Conservation (phyloP, 2,797 vertebrate species). For the Platyrinchus mystaceus region DNA sequence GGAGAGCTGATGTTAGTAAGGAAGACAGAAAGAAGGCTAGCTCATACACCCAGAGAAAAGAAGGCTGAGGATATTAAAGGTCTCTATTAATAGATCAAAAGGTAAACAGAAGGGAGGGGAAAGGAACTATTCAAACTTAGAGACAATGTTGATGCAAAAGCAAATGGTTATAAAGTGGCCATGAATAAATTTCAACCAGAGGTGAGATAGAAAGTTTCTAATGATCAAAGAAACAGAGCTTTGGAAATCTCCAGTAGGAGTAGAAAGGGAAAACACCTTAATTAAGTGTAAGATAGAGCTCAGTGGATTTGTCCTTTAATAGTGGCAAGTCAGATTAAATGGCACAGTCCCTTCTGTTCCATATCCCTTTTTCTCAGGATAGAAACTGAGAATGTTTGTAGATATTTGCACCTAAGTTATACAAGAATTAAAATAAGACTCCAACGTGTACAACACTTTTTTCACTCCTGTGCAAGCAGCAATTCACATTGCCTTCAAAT, state of each 20-base stretch:
- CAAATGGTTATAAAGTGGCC: not conserved
- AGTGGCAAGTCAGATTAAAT: not conserved
- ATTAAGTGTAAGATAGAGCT: not conserved
- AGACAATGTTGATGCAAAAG: not conserved
- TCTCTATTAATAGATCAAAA: not conserved
- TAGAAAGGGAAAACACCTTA: not conserved
- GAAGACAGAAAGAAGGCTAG: not conserved
- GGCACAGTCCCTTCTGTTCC: not conserved
- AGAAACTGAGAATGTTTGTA: not conserved
- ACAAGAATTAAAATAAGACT: not conserved
- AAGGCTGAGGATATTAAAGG: not conserved
- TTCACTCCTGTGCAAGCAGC: not conserved
- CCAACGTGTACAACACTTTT: not conserved
- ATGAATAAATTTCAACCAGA: not conserved
- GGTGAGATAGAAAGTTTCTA: not conserved
- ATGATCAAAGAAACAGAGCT: not conserved
- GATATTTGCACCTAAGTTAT: not conserved
- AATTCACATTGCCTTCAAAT: not conserved
- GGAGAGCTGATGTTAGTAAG: not conserved
- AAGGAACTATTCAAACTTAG: not conserved
- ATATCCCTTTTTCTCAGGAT: not conserved
- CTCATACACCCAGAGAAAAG: not conserved
- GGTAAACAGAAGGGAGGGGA: not conserved
- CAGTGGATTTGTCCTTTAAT: not conserved
- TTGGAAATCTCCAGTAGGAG: not conserved